Percentiles rank a stretch among this genome's conserved stretches.
Conservation (phyloP, 64 coral and sea anemone genomes). For the Pocillopora verrucosa region DNA sequence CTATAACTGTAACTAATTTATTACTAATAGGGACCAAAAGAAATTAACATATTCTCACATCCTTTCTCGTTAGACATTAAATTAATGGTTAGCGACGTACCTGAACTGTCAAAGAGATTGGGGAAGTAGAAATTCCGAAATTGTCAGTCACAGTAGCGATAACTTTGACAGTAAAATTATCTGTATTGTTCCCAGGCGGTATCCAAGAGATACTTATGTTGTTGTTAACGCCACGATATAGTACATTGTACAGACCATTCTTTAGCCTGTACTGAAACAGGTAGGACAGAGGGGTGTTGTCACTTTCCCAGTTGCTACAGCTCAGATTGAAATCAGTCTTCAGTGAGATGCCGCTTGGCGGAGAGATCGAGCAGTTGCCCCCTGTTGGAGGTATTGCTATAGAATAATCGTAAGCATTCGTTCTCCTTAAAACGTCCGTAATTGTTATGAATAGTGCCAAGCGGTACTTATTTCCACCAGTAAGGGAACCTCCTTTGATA, state of each 20-base stretch:
- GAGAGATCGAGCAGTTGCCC: constrained; percentile 1
- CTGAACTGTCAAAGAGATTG: not conserved
- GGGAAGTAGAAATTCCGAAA: not conserved
- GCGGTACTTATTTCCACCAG: not conserved
- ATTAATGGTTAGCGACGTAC: too few species aligned
- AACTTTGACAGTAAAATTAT: not conserved
- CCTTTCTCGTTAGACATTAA: too few species aligned
- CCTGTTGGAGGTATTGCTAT: not conserved
- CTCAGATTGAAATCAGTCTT: constrained; percentile 17
- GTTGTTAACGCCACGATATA: not conserved
- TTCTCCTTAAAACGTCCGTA: not conserved
- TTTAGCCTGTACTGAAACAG: not conserved
- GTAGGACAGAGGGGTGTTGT: constrained; percentile 2
- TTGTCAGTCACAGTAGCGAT: not conserved
- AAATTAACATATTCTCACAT: too few species aligned
- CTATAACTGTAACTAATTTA: too few species aligned
- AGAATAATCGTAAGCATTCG: not conserved
- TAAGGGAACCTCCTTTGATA: not conserved
- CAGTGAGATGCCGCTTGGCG: not conserved
- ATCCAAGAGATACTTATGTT: not conserved
- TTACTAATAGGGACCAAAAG: too few species aligned
- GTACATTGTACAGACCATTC: constrained; percentile 9
- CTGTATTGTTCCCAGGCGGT: not conserved
- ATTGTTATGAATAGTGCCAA: not conserved
- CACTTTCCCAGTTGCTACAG: constrained; percentile 1